Evolutionary conservation across 2,888 invertebrate genomes (phyloP), one percentile per base, ranked within the genome.

Genomic region (Phengaris alcon): DNA sequence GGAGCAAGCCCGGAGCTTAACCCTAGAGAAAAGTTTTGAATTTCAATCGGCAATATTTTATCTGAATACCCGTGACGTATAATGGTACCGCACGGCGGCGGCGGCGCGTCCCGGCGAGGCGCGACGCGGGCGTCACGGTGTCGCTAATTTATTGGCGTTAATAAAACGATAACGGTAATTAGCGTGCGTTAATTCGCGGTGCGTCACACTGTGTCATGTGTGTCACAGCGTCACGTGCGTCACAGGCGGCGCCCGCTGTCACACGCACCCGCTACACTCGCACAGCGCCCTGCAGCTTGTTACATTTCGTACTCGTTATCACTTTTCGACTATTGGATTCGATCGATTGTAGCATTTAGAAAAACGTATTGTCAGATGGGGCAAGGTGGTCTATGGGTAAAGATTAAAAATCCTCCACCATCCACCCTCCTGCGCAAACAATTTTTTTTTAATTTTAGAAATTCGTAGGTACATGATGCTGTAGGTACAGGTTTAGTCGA

Each of bases 121-220:
- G 22, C 64, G 64, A 35, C 35, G 64, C 64, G 64, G 64, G 64
- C 64, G 64, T 64, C 64, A 64, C 64, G 64, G 64, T 44, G 44
- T 64, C 64, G 64, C 64, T 64, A 64, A 64, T 64, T 64, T 64
- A 44, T 64, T 64, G 44, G 64, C 64, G 64, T 64, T 13, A 64
- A 64, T 64, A 64, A 64, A 64, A 64, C 64, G 64, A 64, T 64
- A 64, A 64, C 35, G 64, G 59, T 64, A 64, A 64, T 64, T 35
- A 64, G 64, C 64, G 64, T 64, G 44, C 64, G 44, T 35, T 64
- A 64, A 35, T 64, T 35, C 64, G 64, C 44, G 64, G 35, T 35
- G 64, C 64, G 64, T 64, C 64, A 64, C 64, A 44, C 35, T 64
- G 64, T 35, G 64, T 64, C 64, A 44, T 12, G 35, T 64, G 64